phyloP scores from a whole-genome alignment of 1,140 invertebrate genomes.

The Physella acuta region DNA sequence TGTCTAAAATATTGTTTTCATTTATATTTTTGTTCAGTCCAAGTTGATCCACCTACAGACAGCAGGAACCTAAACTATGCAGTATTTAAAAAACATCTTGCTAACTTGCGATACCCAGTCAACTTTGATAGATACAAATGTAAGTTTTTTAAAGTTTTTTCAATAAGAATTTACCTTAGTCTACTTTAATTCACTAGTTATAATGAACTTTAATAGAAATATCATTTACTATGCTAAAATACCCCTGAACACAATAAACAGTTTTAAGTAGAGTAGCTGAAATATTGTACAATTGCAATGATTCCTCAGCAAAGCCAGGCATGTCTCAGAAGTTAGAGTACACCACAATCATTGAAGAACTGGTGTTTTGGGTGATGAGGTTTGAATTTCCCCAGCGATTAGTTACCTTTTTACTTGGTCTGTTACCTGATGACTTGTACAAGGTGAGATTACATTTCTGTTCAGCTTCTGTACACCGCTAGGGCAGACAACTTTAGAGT shows the following conservation, averaged over 20 bases:
- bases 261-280: too few relatives aligned
- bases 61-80: conserved; percentile 4
- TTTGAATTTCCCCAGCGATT: conserved; percentile 97
- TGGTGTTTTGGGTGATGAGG: conserved; percentile 96
- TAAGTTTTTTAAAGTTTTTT: conserved; percentile 10
- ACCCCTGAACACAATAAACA: too few relatives aligned
- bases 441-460: conserved; percentile 68
- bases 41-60: neutral
- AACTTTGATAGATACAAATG: conserved; percentile 29
- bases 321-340: conserved; percentile 77
- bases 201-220: too few relatives aligned
- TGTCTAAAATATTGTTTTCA: too few relatives aligned
- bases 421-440: conserved; percentile 92
- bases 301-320: conserved; percentile 73
- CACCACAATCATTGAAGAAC: conserved; percentile 87
- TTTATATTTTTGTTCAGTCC: too few relatives aligned
- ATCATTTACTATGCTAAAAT: too few relatives aligned
- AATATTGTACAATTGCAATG: too few relatives aligned
- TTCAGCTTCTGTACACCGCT: too few relatives aligned
- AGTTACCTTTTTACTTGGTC: conserved; percentile 91
- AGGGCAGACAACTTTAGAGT: too few relatives aligned
- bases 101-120: conserved; percentile 26
- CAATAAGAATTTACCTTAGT: too few relatives aligned
- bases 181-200: too few relatives aligned
- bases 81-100: conserved; percentile 13